These are phyloP conservation scores for Pelusios castaneus DNA, from an alignment of 2,113 vertebrate species.

Conservation along the genomic window DNA sequence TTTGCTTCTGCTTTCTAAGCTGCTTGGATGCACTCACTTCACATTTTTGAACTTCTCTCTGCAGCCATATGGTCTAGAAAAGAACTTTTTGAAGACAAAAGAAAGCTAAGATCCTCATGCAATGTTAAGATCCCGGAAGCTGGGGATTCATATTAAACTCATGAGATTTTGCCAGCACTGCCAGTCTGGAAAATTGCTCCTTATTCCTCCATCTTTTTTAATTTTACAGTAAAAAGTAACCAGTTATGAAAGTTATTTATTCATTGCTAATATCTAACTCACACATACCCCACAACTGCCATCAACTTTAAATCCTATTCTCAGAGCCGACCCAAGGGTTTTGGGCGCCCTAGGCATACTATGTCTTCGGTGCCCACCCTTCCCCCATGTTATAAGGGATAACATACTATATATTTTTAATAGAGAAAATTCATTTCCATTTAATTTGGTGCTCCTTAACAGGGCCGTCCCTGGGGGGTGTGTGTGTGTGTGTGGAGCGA, in stretches of 20 bases:
- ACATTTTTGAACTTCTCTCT: background rate
- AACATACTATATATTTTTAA: too few species aligned
- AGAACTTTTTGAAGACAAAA: background rate
- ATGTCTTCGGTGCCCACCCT: too few species aligned
- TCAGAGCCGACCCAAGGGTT: too few species aligned
- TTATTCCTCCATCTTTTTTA: background rate
- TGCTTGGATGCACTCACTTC: background rate
- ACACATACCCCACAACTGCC: background rate
- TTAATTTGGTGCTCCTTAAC: too few species aligned
- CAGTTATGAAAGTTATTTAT: background rate
- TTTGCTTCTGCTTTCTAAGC: background rate
- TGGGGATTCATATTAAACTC: background rate
- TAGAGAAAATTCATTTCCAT: too few species aligned
- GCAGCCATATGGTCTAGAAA: background rate
- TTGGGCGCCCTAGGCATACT: too few species aligned
- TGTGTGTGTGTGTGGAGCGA: too few species aligned
- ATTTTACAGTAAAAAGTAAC: background rate
- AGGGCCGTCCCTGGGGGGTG: too few species aligned
- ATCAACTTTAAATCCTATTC: background rate
- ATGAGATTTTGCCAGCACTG: rapidly evolving
- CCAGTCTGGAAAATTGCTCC: background rate
- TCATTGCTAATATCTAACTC: background rate
- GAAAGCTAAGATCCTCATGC: background rate
- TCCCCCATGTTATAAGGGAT: too few species aligned
- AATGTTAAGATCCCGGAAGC: background rate